Evolutionary conservation across 2,113 vertebrate genomes (phyloP).

Genomic region (Tychaedon coryphoeus): DNA sequence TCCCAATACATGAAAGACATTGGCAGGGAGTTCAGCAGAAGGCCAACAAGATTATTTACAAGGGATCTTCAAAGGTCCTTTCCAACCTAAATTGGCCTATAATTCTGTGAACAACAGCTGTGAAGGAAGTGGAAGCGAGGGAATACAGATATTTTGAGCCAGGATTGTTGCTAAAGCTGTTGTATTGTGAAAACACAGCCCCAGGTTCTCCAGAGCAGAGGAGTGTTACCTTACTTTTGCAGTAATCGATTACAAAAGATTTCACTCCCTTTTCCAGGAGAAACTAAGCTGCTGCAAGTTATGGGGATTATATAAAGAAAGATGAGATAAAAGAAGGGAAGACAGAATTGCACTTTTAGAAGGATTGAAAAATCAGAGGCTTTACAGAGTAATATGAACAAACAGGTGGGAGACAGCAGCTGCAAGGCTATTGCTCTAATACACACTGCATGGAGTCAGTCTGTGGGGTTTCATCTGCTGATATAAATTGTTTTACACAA

Average conservation of each 20-base stretch:
- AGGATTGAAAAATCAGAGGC: not conserved
- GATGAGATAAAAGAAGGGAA: not conserved
- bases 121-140: not conserved
- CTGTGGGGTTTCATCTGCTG: not conserved
- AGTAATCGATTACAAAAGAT: not conserved
- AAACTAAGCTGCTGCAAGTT: not conserved
- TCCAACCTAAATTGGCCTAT: not conserved
- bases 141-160: not conserved
- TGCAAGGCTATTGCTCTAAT: not conserved
- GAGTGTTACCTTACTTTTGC: not conserved
- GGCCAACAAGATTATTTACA: not conserved
- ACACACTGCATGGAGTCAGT: not conserved
- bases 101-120: not conserved
- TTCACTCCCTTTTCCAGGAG: not conserved
- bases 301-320: not conserved
- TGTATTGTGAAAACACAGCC: constrained; percentile 5
- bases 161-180: not conserved
- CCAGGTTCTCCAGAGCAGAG: not conserved
- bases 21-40: not conserved
- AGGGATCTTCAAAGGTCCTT: not conserved
- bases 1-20: not conserved
- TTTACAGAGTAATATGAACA: not conserved
- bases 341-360: not conserved
- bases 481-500: not conserved
- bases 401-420: not conserved